Conservation (phyloP, 2,797 vertebrate genomes). For the Eulemur coronatus region DNA sequence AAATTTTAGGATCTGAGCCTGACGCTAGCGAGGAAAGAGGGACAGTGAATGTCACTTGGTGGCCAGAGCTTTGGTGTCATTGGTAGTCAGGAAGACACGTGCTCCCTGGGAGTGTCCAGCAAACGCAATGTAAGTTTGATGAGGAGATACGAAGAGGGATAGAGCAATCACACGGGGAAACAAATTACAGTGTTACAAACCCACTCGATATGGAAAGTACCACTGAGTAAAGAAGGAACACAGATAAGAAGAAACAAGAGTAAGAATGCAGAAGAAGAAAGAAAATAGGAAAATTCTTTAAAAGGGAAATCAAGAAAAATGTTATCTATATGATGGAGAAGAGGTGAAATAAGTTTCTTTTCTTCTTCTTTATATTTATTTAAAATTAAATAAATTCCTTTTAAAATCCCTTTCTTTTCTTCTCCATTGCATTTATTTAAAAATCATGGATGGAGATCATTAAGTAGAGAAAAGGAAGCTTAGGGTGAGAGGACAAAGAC, state of each 20-base stretch:
- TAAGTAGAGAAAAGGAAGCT: neutral
- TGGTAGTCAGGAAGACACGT: neutral
- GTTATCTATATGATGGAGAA: neutral
- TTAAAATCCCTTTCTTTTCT: neutral
- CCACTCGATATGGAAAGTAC: neutral
- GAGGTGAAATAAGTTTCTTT: neutral
- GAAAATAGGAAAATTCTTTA: neutral
- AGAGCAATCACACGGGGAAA: neutral
- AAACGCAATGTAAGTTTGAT: neutral
- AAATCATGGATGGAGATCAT: neutral
- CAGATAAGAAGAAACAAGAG: neutral
- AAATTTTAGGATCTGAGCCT: neutral
- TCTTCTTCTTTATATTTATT: neutral
- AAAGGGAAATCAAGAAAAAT: neutral
- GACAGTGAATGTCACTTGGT: neutral
- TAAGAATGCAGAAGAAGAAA: neutral
- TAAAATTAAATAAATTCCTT: neutral
- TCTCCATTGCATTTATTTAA: neutral
- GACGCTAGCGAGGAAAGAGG: neutral
- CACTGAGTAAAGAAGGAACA: neutral
- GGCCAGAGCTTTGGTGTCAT: neutral
- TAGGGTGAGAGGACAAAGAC: neutral
- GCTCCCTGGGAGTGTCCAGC: neutral
- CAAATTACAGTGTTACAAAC: neutral
- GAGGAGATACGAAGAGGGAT: neutral